phyloP scores from a whole-genome alignment of 2,888 invertebrate genomes.

The Xylophagus ater region DNA sequence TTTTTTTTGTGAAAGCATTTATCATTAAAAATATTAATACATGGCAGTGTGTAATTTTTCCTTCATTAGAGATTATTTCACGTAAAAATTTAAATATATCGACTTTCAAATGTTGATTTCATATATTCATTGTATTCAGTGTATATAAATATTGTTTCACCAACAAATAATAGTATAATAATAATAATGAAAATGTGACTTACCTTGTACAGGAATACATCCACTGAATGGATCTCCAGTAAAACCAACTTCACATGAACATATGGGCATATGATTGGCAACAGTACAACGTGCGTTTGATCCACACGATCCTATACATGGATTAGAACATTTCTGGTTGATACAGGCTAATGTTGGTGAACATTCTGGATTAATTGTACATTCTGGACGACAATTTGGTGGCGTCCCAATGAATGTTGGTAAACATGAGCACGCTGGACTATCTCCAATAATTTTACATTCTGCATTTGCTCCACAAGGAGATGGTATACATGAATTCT shows the following conservation, averaged over 20 bases:
- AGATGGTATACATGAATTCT: slow-evolving; percentile 51
- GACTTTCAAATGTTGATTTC: no score
- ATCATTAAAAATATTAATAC: no score
- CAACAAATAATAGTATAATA: no score
- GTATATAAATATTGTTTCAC: no score
- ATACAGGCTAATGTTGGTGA: slow-evolving; percentile 51
- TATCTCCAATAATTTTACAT: slow-evolving; percentile 45
- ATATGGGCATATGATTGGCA: slow-evolving; percentile 63
- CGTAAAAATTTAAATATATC: no score
- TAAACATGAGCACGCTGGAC: slow-evolving; percentile 50
- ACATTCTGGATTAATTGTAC: slow-evolving; percentile 55
- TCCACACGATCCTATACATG: slow-evolving; percentile 54
- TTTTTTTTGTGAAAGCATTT: no score
- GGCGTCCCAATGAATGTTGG: slow-evolving; percentile 50
- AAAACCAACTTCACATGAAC: slow-evolving; percentile 68
- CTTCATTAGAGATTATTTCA: no score
- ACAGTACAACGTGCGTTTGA: slow-evolving; percentile 46
- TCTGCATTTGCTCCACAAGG: slow-evolving; percentile 54
- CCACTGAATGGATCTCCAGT: slow-evolving; percentile 62
- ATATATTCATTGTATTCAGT: no score
- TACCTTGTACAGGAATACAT: slow-evolving; percentile 46
- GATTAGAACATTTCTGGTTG: slow-evolving; percentile 51
- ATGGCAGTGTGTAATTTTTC: no score
- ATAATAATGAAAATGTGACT: slow-evolving; percentile 23
- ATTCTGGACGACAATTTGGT: slow-evolving; percentile 55